Conservation (phyloP, 2,113 vertebrate genomes). For the Forbesichthys papilliferus region DNA sequence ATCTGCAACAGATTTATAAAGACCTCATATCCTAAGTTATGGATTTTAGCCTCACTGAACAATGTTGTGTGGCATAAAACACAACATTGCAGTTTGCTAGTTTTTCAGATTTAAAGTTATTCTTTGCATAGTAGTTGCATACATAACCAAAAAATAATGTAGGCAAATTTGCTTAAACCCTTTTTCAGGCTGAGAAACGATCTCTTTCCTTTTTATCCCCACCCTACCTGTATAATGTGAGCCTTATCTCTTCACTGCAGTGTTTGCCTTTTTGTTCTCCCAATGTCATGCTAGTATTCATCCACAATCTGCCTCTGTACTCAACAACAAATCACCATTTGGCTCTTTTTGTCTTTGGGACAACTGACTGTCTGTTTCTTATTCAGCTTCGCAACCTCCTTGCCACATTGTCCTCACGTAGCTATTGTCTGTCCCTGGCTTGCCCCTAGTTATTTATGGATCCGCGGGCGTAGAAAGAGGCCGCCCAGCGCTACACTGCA, state of each 20-base stretch:
- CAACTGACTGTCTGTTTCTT: slow-evolving; percentile 68
- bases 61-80: not conserved
- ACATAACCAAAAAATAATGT: slow-evolving; percentile 33
- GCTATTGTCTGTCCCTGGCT: slow-evolving; percentile 64
- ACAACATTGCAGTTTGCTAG: not conserved
- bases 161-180: slow-evolving; percentile 45
- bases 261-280: slow-evolving; percentile 67
- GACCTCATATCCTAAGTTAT: no score
- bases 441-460: slow-evolving; percentile 68
- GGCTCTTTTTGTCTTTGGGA: slow-evolving; percentile 71
- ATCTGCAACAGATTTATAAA: no score
- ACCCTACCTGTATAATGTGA: slow-evolving; percentile 47
- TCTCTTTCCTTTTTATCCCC: slow-evolving; percentile 49
- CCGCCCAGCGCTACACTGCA: slow-evolving; percentile 43
- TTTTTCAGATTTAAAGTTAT: no score
- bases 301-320: slow-evolving; percentile 69
- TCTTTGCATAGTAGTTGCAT: slow-evolving; percentile 11
- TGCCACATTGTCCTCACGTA: slow-evolving; percentile 62
- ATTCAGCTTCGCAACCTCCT: slow-evolving; percentile 63
- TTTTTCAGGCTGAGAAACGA: slow-evolving; percentile 44
- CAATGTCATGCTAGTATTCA: slow-evolving; percentile 74
- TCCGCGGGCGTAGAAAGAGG: slow-evolving; percentile 46
- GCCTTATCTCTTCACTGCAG: slow-evolving; percentile 72
- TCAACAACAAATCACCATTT: slow-evolving; percentile 69
- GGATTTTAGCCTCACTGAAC: no score